phyloP scores from a whole-genome alignment of 2,113 vertebrate genomes.

The Sander lucioperca region DNA sequence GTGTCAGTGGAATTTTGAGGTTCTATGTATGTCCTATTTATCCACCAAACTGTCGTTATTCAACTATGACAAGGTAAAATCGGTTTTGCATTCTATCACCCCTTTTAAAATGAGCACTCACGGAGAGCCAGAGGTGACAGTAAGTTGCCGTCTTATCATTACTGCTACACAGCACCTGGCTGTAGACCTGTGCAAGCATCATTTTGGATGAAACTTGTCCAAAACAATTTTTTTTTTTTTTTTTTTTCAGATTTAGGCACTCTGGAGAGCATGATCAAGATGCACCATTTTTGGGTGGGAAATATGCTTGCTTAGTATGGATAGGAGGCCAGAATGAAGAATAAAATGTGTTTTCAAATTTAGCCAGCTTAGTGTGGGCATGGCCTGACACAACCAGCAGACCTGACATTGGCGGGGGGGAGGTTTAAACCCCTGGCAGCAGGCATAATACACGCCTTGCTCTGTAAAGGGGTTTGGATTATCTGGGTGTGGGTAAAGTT shows the following conservation, averaged over 20 bases:
- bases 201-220: background rate
- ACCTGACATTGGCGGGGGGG: background rate
- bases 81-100: no score
- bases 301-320: background rate
- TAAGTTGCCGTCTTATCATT: background rate
- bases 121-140: background rate
- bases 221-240: background rate
- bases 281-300: background rate
- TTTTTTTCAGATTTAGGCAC: background rate
- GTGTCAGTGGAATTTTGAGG: no score
- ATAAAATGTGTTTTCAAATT: background rate
- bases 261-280: background rate
- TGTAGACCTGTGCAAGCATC: background rate
- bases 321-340: background rate
- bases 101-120: background rate
- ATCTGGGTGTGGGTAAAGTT: constrained; percentile 58
- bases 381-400: background rate
- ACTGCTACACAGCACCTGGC: background rate
- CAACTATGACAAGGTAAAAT: no score
- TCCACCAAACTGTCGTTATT: no score
- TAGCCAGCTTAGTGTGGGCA: background rate
- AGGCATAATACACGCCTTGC: constrained; percentile 30
- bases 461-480: constrained; percentile 55
- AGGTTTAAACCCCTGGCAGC: constrained; percentile 38
- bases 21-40: no score